Evolutionary conservation across 2,888 invertebrate species (phyloP).

Genomic region (Pharmacophagus antenor): DNA sequence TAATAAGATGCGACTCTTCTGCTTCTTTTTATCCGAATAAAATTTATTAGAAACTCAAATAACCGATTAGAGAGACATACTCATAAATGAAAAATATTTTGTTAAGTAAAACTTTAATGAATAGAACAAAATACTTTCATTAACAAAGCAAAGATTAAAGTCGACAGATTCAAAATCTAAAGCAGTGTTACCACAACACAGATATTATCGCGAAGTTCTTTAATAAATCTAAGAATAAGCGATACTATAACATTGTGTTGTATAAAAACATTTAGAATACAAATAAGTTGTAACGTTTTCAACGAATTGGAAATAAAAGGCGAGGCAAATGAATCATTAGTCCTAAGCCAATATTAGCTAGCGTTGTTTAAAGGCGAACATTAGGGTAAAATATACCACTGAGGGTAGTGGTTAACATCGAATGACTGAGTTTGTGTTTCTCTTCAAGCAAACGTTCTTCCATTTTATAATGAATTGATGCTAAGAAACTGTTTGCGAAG

Average conservation of each 20-base stretch:
- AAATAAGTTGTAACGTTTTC: conserved; percentile 17
- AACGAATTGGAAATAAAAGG: conserved; percentile 46
- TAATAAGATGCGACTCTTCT: no score
- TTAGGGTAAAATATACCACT: conserved; percentile 50
- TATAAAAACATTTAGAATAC: conserved; percentile 1
- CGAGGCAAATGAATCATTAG: conserved; percentile 68
- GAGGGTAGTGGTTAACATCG: conserved; percentile 35
- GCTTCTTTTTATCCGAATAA: no score
- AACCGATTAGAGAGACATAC: no score
- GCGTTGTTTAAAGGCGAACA: conserved; percentile 45
- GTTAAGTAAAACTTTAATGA: no score
- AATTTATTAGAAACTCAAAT: no score
- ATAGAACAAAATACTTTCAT: no score
- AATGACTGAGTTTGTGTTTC: conserved; percentile 42
- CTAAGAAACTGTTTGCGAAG: conserved; percentile 31
- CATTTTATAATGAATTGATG: conserved; percentile 73
- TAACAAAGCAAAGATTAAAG: no score
- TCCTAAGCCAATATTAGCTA: conserved; percentile 70
- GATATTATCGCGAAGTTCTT: background rate
- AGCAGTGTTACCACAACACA: background rate
- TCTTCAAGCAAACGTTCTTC: conserved; percentile 64
- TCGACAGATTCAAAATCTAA: background rate
- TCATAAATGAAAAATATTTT: no score
- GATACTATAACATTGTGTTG: background rate
- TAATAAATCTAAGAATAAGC: background rate